Conservation (phyloP, 1,140 invertebrate genomes). For the Lepidotrigona ventralis region DNA sequence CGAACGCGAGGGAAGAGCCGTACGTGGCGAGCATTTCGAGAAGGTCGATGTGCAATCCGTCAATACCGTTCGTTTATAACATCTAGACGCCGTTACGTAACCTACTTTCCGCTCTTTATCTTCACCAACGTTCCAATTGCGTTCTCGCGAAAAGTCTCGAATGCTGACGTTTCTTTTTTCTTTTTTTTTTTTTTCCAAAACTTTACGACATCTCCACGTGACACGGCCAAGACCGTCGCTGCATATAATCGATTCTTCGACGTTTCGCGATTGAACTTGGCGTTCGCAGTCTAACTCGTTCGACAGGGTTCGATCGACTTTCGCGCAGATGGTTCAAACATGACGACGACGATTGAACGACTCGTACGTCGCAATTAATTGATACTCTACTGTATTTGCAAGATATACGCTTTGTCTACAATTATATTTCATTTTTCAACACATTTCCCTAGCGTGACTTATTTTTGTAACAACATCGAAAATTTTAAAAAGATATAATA, state of each 20-base stretch:
- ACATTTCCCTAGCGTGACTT: too few species aligned
- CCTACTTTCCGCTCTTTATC: conserved; percentile 6
- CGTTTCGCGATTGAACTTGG: neutral
- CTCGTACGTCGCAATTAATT: too few species aligned
- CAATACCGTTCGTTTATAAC: neutral
- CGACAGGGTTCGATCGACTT: neutral
- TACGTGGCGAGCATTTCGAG: conserved; percentile 4
- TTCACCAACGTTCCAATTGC: neutral
- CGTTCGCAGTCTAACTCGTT: neutral
- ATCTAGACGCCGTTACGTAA: neutral
- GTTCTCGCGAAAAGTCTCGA: neutral
- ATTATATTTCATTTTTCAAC: neutral
- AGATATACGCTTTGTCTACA: too few species aligned
- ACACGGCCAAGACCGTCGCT: neutral
- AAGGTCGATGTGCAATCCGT: neutral
- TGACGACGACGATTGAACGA: neutral
- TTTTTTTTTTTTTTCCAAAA: neutral
- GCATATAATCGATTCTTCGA: neutral
- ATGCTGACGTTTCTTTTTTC: neutral
- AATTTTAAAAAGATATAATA: too few species aligned
- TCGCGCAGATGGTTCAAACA: neutral
- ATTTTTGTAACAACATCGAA: too few species aligned
- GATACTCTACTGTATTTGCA: too few species aligned
- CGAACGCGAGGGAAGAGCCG: neutral
- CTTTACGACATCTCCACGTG: neutral